These are phyloP conservation scores for Drosophila trichaetosa DNA, from an alignment of 2,888 invertebrate genomes.

Conservation along the genomic window DNA sequence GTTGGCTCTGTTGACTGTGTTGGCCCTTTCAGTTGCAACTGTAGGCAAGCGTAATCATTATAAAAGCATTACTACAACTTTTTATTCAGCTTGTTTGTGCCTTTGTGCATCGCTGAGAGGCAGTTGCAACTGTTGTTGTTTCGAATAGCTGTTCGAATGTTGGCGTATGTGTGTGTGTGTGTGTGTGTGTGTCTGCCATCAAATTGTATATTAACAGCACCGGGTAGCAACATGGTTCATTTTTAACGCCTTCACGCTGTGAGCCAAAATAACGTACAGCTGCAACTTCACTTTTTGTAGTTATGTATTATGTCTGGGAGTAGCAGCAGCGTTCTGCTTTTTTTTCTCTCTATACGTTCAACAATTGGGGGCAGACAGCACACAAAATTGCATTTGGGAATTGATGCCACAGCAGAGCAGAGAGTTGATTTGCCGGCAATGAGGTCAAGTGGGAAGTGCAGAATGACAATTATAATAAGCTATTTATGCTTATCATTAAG, in stretches of 20 bases:
- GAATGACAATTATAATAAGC: background rate
- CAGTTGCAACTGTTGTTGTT: background rate
- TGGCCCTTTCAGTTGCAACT: conserved; percentile 16
- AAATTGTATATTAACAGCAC: conserved; percentile 56
- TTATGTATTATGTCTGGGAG: background rate
- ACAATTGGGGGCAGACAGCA: background rate
- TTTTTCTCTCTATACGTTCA: conserved; percentile 49
- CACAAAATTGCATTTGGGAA: background rate
- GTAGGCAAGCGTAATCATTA: conserved; percentile 64
- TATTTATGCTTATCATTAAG: background rate
- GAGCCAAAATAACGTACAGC: conserved; percentile 24
- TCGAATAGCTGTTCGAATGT: background rate
- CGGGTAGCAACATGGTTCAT: conserved; percentile 15
- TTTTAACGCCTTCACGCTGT: conserved; percentile 47
- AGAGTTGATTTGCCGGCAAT: background rate
- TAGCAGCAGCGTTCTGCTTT: background rate
- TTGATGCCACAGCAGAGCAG: background rate
- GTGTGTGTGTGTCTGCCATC: conserved; percentile 22
- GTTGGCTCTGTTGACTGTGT: background rate
- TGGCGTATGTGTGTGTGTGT: background rate
- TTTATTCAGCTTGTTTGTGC: conserved; percentile 57
- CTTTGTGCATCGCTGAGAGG: conserved; percentile 30
- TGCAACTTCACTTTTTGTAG: conserved; percentile 8
- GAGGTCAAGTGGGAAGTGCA: background rate
- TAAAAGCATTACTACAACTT: conserved; percentile 72